Evolutionary conservation across 2,797 vertebrate species (phyloP).

Genomic region (Siniperca undulata): DNA sequence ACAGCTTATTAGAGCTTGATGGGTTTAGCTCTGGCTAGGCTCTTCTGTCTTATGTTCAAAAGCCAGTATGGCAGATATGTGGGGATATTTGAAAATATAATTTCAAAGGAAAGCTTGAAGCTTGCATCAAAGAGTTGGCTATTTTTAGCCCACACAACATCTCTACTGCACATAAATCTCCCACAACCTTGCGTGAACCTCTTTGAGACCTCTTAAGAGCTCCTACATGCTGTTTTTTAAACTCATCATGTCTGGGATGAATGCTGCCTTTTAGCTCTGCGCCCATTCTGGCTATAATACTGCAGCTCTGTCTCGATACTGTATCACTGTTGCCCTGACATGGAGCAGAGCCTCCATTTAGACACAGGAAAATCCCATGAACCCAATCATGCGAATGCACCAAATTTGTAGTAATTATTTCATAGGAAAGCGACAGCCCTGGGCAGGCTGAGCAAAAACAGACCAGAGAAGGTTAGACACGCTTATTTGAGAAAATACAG

Average conservation of each 20-base stretch:
- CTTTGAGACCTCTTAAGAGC: slow-evolving; percentile 53
- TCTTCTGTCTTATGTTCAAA: slow-evolving; percentile 24
- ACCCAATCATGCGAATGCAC: slow-evolving; percentile 79
- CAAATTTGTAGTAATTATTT: slow-evolving; percentile 83
- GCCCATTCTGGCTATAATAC: slow-evolving; percentile 54
- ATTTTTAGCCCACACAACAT: slow-evolving; percentile 65
- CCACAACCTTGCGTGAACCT: slow-evolving; percentile 70
- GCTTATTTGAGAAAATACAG: slow-evolving; percentile 75
- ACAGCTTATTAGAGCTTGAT: slow-evolving; percentile 46
- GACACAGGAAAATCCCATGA: slow-evolving; percentile 81
- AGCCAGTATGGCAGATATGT: slow-evolving; percentile 49
- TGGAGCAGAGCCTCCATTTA: slow-evolving; percentile 77
- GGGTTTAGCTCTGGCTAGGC: slow-evolving; percentile 36
- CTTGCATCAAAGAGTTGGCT: slow-evolving; percentile 63
- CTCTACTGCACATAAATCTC: slow-evolving; percentile 64
- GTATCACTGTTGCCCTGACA: slow-evolving; percentile 75
- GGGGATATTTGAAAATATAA: slow-evolving; percentile 47
- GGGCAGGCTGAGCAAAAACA: slow-evolving; percentile 76
- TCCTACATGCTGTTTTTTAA: slow-evolving; percentile 45
- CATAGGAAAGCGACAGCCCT: slow-evolving; percentile 68
- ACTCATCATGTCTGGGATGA: slow-evolving; percentile 57
- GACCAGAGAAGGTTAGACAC: slow-evolving; percentile 72
- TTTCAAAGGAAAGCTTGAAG: slow-evolving; percentile 66
- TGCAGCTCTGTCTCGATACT: slow-evolving; percentile 70
- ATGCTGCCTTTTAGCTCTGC: slow-evolving; percentile 60